Evolutionary conservation across 2,113 vertebrate species (phyloP).

Genomic region (Myotis lucifugus): DNA sequence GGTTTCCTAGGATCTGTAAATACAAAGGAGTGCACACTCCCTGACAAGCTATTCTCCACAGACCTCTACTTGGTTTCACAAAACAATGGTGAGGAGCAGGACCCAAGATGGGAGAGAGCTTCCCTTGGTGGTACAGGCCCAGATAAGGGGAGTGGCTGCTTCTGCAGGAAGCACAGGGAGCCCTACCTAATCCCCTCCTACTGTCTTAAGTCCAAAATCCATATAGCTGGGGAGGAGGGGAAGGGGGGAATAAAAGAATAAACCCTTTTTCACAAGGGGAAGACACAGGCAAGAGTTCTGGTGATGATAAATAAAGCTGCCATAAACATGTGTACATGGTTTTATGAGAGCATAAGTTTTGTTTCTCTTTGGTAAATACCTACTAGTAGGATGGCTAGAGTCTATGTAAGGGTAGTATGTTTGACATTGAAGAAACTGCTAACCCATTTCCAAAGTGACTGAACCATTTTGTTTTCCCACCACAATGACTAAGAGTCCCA

Average conservation of each 20-base stretch:
- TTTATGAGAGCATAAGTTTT: not conserved
- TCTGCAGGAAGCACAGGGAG: not conserved
- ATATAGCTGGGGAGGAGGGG: not conserved
- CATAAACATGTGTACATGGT: not conserved
- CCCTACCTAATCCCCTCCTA: not conserved
- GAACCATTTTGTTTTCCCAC: not conserved
- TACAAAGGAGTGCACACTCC: not conserved
- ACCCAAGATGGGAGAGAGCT: not conserved
- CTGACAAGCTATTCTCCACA: not conserved
- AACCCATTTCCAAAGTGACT: not conserved
- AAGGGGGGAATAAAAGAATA: not conserved
- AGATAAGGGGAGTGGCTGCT: not conserved
- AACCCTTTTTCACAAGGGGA: not conserved
- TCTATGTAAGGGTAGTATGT: not conserved
- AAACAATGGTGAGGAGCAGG: not conserved
- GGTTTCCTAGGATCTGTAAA: not conserved
- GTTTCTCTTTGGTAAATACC: constrained; percentile 9
- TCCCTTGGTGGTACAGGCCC: not conserved
- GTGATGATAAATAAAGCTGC: not conserved
- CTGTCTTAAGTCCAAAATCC: not conserved
- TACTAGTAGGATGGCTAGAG: not conserved
- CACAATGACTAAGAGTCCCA: not conserved
- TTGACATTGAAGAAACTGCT: not conserved
- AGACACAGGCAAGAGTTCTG: not conserved
- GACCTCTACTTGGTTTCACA: not conserved